Percentiles rank a stretch among this genome's conserved stretches.
Conservation (phyloP, 30 jellyfish, hydroid and myxozoan species). For the Nemopilema nomurai region DNA sequence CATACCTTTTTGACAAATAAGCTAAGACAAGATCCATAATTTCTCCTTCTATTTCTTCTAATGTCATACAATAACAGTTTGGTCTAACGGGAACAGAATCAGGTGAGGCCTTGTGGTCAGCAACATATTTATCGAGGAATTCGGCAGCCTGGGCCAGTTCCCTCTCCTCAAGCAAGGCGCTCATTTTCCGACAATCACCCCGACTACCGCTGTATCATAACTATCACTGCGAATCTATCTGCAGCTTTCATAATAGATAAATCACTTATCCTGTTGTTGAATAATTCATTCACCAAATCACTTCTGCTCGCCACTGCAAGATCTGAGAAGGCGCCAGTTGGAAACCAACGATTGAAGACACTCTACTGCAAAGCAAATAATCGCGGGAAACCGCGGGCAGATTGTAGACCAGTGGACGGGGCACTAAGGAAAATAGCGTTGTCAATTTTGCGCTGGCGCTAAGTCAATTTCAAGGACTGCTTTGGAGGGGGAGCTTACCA, state of each 20-base stretch:
- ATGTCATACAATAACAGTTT: slow-evolving; percentile 73
- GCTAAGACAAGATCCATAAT: slow-evolving; percentile 67
- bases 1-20: slow-evolving; percentile 67
- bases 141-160: slow-evolving; percentile 38
- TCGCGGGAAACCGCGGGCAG: neutral
- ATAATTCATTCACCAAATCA: neutral
- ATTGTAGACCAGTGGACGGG: too few species aligned
- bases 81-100: slow-evolving; percentile 64
- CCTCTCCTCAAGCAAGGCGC: slow-evolving; percentile 37
- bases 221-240: neutral
- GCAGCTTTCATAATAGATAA: neutral
- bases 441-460: too few species aligned
- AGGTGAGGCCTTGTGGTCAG: slow-evolving; percentile 40
- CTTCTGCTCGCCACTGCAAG: neutral
- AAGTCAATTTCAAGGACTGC: too few species aligned
- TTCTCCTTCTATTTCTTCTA: slow-evolving; percentile 86
- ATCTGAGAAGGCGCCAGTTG: neutral
- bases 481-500: too few species aligned
- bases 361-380: neutral
- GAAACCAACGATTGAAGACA: neutral
- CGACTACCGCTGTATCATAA: slow-evolving; percentile 6
- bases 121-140: slow-evolving; percentile 34
- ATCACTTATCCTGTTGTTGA: neutral
- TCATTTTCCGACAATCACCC: slow-evolving; percentile 18
- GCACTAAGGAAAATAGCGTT: too few species aligned